Evolutionary conservation across 2,797 vertebrate species (phyloP).

Genomic region (Vireo griseus): DNA sequence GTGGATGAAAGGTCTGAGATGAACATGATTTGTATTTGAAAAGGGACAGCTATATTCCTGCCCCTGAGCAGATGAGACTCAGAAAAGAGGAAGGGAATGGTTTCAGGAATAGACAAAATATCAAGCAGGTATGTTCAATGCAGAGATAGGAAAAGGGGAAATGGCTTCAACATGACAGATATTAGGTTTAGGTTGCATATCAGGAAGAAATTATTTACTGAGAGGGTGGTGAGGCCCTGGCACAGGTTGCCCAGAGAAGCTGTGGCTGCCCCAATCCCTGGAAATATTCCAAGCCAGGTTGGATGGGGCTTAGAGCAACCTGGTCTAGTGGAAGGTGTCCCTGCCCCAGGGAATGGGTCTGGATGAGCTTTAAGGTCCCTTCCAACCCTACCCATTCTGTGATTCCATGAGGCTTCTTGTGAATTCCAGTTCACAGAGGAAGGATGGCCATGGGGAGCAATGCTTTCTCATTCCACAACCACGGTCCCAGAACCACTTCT

Average conservation of each 20-base stretch:
- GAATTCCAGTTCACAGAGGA: neutral
- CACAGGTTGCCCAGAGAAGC: neutral
- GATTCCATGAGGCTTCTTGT: neutral
- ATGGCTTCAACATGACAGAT: neutral
- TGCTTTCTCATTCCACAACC: neutral
- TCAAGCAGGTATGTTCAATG: neutral
- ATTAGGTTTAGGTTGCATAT: neutral
- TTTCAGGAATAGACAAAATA: neutral
- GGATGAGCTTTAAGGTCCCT: neutral
- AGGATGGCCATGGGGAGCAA: neutral
- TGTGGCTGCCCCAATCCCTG: neutral
- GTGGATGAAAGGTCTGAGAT: neutral
- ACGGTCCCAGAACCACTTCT: neutral
- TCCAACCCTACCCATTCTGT: neutral
- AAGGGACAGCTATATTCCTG: too few species aligned
- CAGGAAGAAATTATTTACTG: neutral
- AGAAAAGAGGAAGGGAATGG: neutral
- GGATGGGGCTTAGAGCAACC: accelerated
- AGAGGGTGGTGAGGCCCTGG: accelerated
- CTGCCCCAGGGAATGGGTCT: too few species aligned
- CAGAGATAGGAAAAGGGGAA: neutral
- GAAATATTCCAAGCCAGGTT: accelerated
- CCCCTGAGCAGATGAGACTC: neutral
- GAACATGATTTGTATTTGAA: neutral
- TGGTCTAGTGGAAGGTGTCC: neutral